A percentile compares a stretch with the other conserved stretches of the same genome.
Evolutionary conservation across 2,113 vertebrate species (phyloP).

Genomic region (Silurus asotus): DNA sequence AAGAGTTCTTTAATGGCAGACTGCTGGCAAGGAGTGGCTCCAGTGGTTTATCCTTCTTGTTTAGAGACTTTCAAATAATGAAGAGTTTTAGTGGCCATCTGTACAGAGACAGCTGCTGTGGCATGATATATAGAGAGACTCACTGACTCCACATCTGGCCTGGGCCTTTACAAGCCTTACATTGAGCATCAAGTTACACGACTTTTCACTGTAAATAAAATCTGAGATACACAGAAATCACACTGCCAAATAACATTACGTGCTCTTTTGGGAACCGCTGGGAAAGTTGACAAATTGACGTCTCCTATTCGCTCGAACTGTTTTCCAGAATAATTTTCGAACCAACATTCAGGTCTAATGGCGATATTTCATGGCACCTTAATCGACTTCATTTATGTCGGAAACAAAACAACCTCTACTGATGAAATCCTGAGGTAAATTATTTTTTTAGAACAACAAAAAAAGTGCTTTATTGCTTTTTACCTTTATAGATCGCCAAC

Average conservation of each 20-base stretch:
- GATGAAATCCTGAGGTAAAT: not conserved
- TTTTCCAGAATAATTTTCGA: not conserved
- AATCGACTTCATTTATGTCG: not conserved
- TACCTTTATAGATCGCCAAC: not conserved
- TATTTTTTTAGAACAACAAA: not conserved
- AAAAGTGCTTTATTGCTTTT: not conserved
- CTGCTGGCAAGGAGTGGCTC: conserved; percentile 29
- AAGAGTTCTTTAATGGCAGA: conserved; percentile 42
- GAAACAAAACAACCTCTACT: not conserved
- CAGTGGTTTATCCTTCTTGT: conserved; percentile 35
- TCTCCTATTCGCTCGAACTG: not conserved
- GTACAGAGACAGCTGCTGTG: conserved; percentile 46
- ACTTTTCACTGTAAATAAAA: conserved; percentile 10
- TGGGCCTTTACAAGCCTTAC: conserved; percentile 14
- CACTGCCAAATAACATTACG: not conserved
- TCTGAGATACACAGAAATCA: not conserved
- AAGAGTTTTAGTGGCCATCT: conserved; percentile 50
- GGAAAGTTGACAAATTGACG: not conserved
- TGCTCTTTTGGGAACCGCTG: not conserved
- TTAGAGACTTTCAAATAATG: conserved; percentile 50
- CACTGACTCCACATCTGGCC: conserved; percentile 50
- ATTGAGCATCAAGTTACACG: conserved; percentile 10
- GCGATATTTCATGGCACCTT: not conserved
- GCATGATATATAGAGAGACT: conserved; percentile 25
- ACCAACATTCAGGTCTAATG: not conserved